Evolutionary conservation across 2,888 invertebrate genomes (phyloP), one percentile per base, ranked within the genome.

Genomic region (Orgyia antiqua): DNA sequence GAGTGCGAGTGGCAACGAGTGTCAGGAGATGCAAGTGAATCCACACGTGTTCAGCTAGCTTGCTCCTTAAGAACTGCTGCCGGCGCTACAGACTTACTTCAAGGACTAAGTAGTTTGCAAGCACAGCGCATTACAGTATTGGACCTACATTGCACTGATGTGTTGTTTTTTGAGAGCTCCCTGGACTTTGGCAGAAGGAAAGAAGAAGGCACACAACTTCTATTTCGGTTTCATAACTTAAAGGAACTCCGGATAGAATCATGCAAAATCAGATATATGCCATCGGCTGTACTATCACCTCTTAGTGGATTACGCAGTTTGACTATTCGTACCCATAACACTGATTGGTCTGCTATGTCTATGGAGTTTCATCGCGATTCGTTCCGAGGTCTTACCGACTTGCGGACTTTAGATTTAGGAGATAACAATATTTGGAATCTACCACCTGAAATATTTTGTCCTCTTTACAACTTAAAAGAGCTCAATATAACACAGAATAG

Each of bases 331-430:
- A 93, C 93, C 10, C 92, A 91, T 65, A 94, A 93, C 66, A 91
- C 92, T 13, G 93, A 93, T 61, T 93, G 93, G 93, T 92, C 93
- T 8, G 90, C 92, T 10, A 91, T 93, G 90, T 91, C 92, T 12
- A 87, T 94, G 78, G 93, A 93, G 53, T 87, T 94, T 40, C 90
- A 92, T 56, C 86, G 90, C 23, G 92, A 92, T 58, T 91, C 92
- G 37, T 90, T 94, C 39, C 84, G 91, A 41, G 90, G 92, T 6
- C 82, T 94, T 31, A 88, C 89, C 11, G 90, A 91, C 58, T 78
- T 94, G 23, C 87, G 91, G 51, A 87, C 79, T 47, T 84, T 94
- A 49, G 92, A 94, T 74, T 83, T 94, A 35, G 91, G 90, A 18
- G 92, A 91, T 58, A 94, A 93, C 68, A 93, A 93, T 63, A 91